Conservation (phyloP, 2,888 invertebrate genomes). For the Drosophila siamana region DNA sequence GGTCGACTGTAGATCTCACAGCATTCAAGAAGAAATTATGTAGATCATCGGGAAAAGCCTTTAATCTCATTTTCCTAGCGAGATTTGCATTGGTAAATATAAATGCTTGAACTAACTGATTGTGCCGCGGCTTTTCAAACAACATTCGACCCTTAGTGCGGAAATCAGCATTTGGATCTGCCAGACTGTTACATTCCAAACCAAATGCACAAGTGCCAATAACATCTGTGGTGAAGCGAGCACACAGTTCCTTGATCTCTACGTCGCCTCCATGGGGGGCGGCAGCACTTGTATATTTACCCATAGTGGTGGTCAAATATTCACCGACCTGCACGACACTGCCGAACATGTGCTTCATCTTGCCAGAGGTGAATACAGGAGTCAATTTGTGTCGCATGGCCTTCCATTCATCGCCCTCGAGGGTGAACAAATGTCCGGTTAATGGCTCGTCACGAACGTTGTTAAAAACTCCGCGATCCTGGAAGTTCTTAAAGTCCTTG, state of each 20-base stretch:
- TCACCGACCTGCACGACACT: constrained; percentile 52
- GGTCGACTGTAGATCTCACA: constrained; percentile 84
- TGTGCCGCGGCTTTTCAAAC: constrained; percentile 60
- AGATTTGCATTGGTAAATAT: constrained; percentile 62
- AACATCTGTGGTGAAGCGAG: constrained; percentile 86
- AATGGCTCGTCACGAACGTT: constrained; percentile 83
- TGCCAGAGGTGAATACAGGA: constrained; percentile 86
- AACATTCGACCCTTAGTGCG: constrained; percentile 68
- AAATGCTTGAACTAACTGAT: constrained; percentile 51
- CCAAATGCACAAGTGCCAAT: constrained; percentile 86
- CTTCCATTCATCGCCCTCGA: constrained; percentile 86
- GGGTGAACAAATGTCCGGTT: constrained; percentile 76
- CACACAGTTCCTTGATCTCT: constrained; percentile 85
- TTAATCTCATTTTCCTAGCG: constrained; percentile 65
- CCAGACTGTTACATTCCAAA: constrained; percentile 85
- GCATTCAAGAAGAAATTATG: constrained; percentile 80
- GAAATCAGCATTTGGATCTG: constrained; percentile 83
- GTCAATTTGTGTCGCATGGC: constrained; percentile 85
- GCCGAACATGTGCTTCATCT: constrained; percentile 86
- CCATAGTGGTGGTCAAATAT: constrained; percentile 37
- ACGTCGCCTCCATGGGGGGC: constrained; percentile 59
- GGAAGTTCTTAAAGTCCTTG: constrained; percentile 83
- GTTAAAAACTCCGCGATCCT: constrained; percentile 77
- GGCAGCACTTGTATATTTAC: background rate
- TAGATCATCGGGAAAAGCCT: constrained; percentile 62